Conservation (phyloP, 2,888 invertebrate species). For the Hetaerina titia region DNA sequence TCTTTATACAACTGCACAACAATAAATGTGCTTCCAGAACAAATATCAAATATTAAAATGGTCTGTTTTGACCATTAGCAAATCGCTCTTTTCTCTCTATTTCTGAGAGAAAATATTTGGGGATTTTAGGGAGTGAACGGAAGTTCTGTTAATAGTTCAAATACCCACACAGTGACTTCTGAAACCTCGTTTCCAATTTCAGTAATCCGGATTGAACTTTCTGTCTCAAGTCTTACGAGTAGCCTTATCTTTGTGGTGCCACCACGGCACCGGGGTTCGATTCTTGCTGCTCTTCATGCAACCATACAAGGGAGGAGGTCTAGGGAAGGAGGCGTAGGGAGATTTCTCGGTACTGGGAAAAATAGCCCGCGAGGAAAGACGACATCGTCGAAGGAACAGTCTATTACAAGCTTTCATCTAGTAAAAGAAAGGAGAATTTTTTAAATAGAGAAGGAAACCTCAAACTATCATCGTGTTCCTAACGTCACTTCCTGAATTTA, state of each 20-base stretch:
- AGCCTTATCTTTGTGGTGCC: neutral
- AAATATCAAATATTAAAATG: too few relatives aligned
- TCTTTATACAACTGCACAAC: too few relatives aligned
- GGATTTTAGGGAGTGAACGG: neutral
- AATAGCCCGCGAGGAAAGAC: neutral
- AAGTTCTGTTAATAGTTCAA: neutral
- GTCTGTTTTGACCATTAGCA: too few relatives aligned
- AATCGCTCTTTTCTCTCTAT: too few relatives aligned
- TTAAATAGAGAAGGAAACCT: neutral
- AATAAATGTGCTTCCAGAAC: too few relatives aligned
- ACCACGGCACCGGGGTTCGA: constrained; percentile 28
- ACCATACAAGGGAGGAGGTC: constrained; percentile 37
- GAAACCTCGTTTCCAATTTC: neutral
- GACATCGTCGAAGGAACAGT: neutral
- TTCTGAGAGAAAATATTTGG: too few relatives aligned
- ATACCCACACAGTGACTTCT: neutral
- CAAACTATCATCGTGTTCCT: neutral
- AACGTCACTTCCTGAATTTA: constrained; percentile 19
- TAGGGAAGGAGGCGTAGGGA: neutral
- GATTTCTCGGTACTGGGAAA: neutral
- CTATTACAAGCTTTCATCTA: constrained; percentile 22
- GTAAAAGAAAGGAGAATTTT: neutral
- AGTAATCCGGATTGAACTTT: neutral
- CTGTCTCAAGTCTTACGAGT: constrained; percentile 21
- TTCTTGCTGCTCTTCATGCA: neutral